Evolutionary conservation across 2,888 invertebrate species (phyloP), one percentile per base, ranked within the genome.

Genomic region (Meiosimyza decipiens): DNA sequence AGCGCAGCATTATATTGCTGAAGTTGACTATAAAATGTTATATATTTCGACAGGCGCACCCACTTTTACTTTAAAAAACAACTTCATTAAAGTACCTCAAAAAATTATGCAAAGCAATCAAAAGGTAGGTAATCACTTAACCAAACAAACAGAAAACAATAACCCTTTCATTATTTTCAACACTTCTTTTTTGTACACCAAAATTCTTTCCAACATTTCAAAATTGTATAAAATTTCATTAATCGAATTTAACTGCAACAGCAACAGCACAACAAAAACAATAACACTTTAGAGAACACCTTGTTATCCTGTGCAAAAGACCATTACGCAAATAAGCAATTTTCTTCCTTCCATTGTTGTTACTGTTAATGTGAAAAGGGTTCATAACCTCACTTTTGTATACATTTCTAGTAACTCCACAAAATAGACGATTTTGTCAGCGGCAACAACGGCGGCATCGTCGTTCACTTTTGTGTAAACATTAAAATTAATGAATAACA

Each of bases 401-500:
- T 55, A 68, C 63, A n/a, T 70, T 67, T 60, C 33, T 28, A 54
- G 47, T 67, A 54, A 57, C 50, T 65, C 57, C 51, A 71, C 52
- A 13, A 28, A 13, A 71, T 18, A 51, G 78, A 79, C 78, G 75
- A 76, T 77, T 79, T 77, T 76, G 81, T 78, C 79, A 15, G 11
- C 49, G 59, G 3, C 40, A 9, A 62, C 47, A 50, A 66, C 57
- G 63, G 15, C 22, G 47, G 59, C 51, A 59, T 60, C 59, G 78
- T 77, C 74, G 33, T n/a, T 60, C 40, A 52, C 50, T 64, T 73
- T 65, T 57, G 79, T 76, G 80, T 79, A 82, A 83, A 83, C 82
- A 83, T 82, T 82, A 82, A 83, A 84, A 83, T 84, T 84, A 83
- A 84, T 83, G 84, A 83, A 83, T 81, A 83, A 82, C 83, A 83